A percentile compares a stretch with the other conserved stretches of the same genome.
Conservation (phyloP, 35 echinoderm and acorn worm genomes). For the Holothuria glaberrima region DNA sequence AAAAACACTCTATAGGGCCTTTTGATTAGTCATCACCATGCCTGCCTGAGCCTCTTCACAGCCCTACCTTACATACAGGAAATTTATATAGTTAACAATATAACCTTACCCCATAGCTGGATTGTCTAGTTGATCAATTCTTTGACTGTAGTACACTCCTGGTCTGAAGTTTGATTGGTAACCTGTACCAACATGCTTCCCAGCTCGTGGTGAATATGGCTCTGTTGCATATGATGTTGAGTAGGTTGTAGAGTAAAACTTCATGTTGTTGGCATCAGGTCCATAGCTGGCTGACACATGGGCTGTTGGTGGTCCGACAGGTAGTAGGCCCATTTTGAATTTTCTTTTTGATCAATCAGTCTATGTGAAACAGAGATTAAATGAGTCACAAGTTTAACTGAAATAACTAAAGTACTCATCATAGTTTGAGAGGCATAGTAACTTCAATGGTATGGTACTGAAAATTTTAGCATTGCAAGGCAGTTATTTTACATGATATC, state of each 20-base stretch:
- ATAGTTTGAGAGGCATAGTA: no score
- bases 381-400: no score
- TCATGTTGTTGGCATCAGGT: conserved; percentile 95
- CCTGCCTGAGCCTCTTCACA: not conserved
- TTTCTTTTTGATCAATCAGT: no score
- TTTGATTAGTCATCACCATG: no score
- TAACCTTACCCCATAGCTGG: conserved; percentile 91
- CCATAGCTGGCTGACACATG: conserved; percentile 91
- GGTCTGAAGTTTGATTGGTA: conserved; percentile 98
- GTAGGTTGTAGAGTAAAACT: conserved; percentile 93
- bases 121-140: conserved; percentile 88
- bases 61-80: not conserved
- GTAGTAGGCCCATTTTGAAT: conserved; percentile 70
- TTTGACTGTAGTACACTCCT: conserved; percentile 93
- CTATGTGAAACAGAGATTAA: no score
- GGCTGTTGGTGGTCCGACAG: conserved; percentile 78
- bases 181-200: conserved; percentile 95
- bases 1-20: no score
- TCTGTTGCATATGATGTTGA: conserved; percentile 79
- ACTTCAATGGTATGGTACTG: no score
- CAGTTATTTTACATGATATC: no score
- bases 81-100: not conserved
- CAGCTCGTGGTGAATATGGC: conserved; percentile 66
- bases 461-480: no score
- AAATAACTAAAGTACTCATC: no score